Evolutionary conservation across 2,113 vertebrate genomes (phyloP), one percentile per base, ranked within the genome.

Genomic region (Cyphomyrus discorhynchus): DNA sequence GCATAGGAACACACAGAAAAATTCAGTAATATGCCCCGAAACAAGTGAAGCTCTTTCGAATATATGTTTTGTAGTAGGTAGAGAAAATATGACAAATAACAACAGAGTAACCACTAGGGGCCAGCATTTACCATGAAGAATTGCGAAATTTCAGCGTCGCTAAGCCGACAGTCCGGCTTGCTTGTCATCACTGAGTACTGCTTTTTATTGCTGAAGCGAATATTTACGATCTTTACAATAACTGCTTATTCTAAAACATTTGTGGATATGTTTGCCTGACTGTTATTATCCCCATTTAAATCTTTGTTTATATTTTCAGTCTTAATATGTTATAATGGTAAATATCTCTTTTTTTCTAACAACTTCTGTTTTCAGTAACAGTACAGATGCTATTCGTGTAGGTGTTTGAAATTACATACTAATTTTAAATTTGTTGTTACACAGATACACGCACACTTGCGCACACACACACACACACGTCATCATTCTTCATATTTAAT

Each of bases 111-210:
- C 87, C 90, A 62, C 80, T 52, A 89, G 90, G 80, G 56, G 90
- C 24, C 77, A 70, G 77, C 45, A 53, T 90, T 90, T 31, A 74
- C 87, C 90, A 86, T 52, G 47, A 88, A 42, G n/a, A 88, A 47
- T 21, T 17, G 2, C 2, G 27, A 35, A 13, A 42, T 52, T 21
- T 27, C 4, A 6, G 27, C 7, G 47, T 19, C 13, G 21, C 50
- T 53, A 46, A 24, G 89, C 90, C 77, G 89, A 42, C 47, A 83
- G 83, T 19, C 31, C 3, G 35, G 39, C 27, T 58, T 7, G 39
- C 47, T 46, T 39, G 88, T 21, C 46, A 89, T 82, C 31, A 56
- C 35, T 17, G 56, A 46, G 19, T n/a, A 47, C 2, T 58, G 50
- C 24, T 13, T 19, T 45, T 47, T 84, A 80, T 47, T 10, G n/a